phyloP scores from a whole-genome alignment of 2,797 vertebrate genomes.

The Mus minutoides region DNA sequence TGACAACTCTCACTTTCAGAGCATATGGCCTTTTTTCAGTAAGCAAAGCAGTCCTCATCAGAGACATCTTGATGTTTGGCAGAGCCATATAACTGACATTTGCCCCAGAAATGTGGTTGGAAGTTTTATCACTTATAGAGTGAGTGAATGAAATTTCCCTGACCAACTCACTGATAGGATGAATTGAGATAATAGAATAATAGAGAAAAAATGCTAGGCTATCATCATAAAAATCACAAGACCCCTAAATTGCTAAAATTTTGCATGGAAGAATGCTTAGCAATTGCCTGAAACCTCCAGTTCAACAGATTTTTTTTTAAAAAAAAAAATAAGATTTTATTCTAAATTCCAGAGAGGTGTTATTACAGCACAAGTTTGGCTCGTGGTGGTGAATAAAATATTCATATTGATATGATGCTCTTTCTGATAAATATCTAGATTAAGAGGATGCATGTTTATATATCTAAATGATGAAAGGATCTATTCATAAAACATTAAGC shows the following conservation, averaged over 20 bases:
- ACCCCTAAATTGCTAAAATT: background rate
- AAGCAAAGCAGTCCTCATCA: background rate
- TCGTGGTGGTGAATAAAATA: background rate
- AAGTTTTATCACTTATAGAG: background rate
- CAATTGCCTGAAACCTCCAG: background rate
- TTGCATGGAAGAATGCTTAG: background rate
- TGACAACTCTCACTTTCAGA: slow-evolving; percentile 14
- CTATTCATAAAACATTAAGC: background rate
- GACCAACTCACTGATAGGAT: background rate
- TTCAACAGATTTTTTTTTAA: background rate
- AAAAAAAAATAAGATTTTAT: background rate
- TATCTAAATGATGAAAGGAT: background rate
- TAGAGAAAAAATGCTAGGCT: background rate
- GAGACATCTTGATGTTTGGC: background rate
- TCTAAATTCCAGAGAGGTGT: slow-evolving; percentile 30
- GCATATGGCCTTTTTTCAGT: background rate
- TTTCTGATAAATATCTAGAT: background rate
- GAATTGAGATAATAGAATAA: background rate
- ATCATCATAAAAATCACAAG: background rate
- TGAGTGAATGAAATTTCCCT: background rate
- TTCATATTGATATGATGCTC: background rate
- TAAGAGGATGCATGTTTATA: background rate
- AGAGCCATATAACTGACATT: background rate
- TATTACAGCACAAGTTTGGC: background rate
- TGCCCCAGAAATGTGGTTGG: background rate